Percentiles rank a stretch among this genome's conserved stretches.
Evolutionary conservation across 2,113 vertebrate genomes (phyloP).

Genomic region (Sylvia atricapilla): DNA sequence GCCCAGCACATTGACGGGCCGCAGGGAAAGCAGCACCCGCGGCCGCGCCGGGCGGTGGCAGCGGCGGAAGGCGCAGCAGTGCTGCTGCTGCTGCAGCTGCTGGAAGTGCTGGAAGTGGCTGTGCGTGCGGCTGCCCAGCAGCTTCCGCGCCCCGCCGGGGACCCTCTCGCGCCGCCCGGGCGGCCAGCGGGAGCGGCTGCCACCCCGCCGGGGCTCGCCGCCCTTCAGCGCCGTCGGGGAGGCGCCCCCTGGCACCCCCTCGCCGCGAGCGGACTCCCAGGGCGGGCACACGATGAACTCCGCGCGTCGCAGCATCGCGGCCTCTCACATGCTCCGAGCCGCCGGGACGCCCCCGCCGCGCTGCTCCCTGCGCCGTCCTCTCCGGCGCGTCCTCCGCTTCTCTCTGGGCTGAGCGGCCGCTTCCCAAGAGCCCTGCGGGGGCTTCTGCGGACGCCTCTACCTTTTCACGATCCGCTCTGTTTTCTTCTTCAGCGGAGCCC

Average conservation of each 20-base stretch:
- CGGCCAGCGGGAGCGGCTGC: conserved; percentile 27
- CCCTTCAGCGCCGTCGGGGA: neutral
- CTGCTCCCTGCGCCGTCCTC: neutral
- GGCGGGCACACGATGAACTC: conserved; percentile 49
- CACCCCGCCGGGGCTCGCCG: neutral
- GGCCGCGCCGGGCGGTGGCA: conserved; percentile 24
- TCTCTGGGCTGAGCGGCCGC: neutral
- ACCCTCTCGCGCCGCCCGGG: conserved; percentile 31
- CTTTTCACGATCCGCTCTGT: conserved; percentile 81
- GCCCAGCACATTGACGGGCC: conserved; percentile 82
- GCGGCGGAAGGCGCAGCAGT: neutral
- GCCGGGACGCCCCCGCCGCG: neutral
- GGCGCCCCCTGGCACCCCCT: conserved; percentile 3
- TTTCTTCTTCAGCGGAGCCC: conserved; percentile 87
- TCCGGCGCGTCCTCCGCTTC: neutral
- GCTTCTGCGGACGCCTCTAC: conserved; percentile 72
- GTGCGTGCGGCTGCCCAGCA: conserved; percentile 30
- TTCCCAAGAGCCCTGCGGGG: neutral
- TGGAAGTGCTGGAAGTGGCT: conserved; percentile 2
- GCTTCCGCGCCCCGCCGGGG: neutral
- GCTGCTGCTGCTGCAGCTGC: conserved; percentile 14
- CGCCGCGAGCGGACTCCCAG: conserved; percentile 36
- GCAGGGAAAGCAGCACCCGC: conserved; percentile 65
- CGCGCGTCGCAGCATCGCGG: conserved; percentile 60
- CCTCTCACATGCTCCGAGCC: conserved; percentile 69